Conservation (phyloP, 1,140 invertebrate genomes). For the Calliopsis andreniformis region DNA sequence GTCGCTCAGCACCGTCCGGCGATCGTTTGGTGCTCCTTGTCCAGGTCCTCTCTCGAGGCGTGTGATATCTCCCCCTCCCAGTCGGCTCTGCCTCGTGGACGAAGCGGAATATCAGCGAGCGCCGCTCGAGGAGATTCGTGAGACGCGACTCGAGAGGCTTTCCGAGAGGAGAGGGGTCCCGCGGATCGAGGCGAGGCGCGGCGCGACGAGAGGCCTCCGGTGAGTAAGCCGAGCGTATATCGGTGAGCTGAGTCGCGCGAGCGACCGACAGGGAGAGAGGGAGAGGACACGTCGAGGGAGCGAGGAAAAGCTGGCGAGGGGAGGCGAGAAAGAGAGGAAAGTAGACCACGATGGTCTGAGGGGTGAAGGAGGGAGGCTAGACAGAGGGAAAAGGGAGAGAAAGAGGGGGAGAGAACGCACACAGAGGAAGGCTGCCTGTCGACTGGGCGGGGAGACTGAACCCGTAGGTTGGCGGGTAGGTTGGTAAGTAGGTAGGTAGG, state of each 20-base stretch:
- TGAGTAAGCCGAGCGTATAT: constrained; percentile 68
- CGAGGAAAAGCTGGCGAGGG: constrained; percentile 59
- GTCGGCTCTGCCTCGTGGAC: constrained; percentile 38
- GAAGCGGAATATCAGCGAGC: constrained; percentile 62
- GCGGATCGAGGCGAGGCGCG: constrained; percentile 48
- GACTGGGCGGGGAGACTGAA: constrained; percentile 68
- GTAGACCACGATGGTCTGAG: constrained; percentile 10
- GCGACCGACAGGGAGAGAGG: background rate
- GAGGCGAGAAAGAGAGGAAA: constrained; percentile 59
- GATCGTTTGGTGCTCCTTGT: constrained; percentile 65
- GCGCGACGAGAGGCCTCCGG: constrained; percentile 52
- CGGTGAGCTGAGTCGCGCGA: constrained; percentile 47
- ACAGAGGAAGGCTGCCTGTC: constrained; percentile 17
- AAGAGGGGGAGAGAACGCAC: constrained; percentile 21
- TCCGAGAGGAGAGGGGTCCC: too few relatives aligned
- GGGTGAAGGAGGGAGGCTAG: background rate
- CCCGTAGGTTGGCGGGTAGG: constrained; percentile 71
- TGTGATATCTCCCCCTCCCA: constrained; percentile 62
- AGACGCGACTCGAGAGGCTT: constrained; percentile 61
- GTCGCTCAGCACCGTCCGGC: constrained; percentile 66
- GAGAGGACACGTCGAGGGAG: constrained; percentile 46
- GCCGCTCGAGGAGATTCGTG: constrained; percentile 68
- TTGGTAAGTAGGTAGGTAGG: constrained; percentile 78
- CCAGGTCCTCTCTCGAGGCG: constrained; percentile 66
- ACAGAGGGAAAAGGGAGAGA: background rate